Base-by-base conservation (phyloP, 2,113 vertebrate genomes). In the Planiliza haematocheilus region DNA sequence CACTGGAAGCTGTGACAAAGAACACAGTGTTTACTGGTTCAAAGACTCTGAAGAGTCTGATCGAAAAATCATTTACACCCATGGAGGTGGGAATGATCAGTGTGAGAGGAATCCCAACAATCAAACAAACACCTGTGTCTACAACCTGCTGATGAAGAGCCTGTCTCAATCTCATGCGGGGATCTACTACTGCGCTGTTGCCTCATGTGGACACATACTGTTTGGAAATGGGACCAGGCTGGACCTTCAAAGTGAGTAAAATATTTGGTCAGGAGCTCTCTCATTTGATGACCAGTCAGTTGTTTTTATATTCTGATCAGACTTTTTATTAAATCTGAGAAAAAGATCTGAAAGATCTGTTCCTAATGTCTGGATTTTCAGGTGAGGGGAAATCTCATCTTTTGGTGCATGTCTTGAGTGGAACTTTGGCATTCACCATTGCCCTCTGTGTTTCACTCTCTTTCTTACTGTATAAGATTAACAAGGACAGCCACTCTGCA, bases 191-290 rank as follows among this genome's bases (percentile, higher is more conserved):
- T 49, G 83, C 53, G 79, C 70, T 10, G 17, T 20, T 11, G 46
- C 18, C 63, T 21, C 58, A 10, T 89, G 87, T 74, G 84, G 84
- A 48, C 17, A 76, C 20, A 78, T 86, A 34, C 41, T 84, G 1
- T 86, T 88, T 65, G 81, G 86, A 34, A 64, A 84, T 0, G 63
- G 63, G 1, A 65, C 62, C 5, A 41, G 10, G 1, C 9, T 52
- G 13, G 10, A 59, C 24, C 1, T 51, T 13, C 4, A 8, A 13
- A 59, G 67, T 70, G n/a, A n/a, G n/a, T n/a, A n/a, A n/a, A n/a
- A n/a, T n/a, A n/a, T n/a, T n/a, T n/a, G n/a, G n/a, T n/a, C n/a
- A n/a, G n/a, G n/a, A n/a, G n/a, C n/a, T n/a, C n/a, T n/a, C n/a
- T n/a, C n/a, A n/a, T n/a, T n/a, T n/a, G n/a, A n/a, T n/a, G n/a